These are phyloP conservation scores for Agriopis marginaria DNA, from an alignment of 2,888 invertebrate genomes.

Conservation along the genomic window DNA sequence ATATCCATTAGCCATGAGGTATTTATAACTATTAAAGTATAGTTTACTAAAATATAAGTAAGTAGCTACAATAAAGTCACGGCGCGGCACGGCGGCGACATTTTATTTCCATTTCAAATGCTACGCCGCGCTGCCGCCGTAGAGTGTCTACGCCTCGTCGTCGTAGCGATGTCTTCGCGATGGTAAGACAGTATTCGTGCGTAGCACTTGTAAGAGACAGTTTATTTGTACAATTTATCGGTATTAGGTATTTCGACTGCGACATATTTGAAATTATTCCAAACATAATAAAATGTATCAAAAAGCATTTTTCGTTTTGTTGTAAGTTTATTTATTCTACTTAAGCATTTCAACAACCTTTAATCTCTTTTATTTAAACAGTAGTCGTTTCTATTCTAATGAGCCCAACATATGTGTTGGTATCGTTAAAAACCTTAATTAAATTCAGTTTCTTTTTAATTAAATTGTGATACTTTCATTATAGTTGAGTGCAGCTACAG, in stretches of 20 bases:
- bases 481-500: too few species aligned
- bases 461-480: too few species aligned
- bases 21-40: not conserved
- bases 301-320: too few species aligned
- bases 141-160: slow-evolving; percentile 21
- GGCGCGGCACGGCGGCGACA: not conserved
- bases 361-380: too few species aligned
- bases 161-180: slow-evolving; percentile 51
- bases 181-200: slow-evolving; percentile 38
- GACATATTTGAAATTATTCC: slow-evolving; percentile 50
- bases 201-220: slow-evolving; percentile 55
- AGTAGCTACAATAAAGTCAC: too few species aligned
- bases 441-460: too few species aligned
- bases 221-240: slow-evolving; percentile 62
- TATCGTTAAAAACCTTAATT: too few species aligned
- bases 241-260: slow-evolving; percentile 46
- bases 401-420: too few species aligned
- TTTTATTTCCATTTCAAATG: slow-evolving; percentile 4
- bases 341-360: too few species aligned
- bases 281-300: too few species aligned
- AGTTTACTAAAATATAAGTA: not conserved
- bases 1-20: not conserved
- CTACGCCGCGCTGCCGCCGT: slow-evolving; percentile 24
- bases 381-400: too few species aligned
- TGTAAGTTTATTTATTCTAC: too few species aligned